phyloP scores from a whole-genome alignment of 1,140 invertebrate genomes.

The Drosophila lini region DNA sequence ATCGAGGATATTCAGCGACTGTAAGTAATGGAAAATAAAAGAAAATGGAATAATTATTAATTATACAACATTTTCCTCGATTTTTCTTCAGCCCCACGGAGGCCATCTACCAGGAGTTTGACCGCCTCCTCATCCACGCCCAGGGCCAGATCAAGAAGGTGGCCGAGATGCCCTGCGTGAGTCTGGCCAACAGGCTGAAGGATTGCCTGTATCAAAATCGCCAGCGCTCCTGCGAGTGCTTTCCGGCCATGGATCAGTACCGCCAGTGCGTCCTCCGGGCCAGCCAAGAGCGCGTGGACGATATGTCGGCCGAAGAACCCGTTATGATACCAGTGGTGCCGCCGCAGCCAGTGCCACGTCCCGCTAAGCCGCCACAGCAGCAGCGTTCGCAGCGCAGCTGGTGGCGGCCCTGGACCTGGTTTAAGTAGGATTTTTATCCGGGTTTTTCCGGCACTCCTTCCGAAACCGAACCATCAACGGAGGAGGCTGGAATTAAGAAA shows the following conservation, averaged over 20 bases:
- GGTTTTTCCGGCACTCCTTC: background rate
- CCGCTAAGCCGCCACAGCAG: background rate
- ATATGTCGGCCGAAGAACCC: slow-evolving; percentile 4
- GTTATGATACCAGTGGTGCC: slow-evolving; percentile 18
- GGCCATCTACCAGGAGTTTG: slow-evolving; percentile 52
- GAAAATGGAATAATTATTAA: too few species aligned
- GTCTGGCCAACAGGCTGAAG: slow-evolving; percentile 24
- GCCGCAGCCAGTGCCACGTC: slow-evolving; percentile 1
- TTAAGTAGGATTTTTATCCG: slow-evolving; percentile 22
- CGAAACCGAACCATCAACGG: too few species aligned
- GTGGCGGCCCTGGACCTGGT: slow-evolving; percentile 61
- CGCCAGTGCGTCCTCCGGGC: slow-evolving; percentile 39
- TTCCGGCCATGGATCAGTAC: slow-evolving; percentile 57
- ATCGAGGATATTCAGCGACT: slow-evolving; percentile 60
- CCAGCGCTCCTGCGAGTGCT: slow-evolving; percentile 45
- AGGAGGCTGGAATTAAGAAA: slow-evolving; percentile 7
- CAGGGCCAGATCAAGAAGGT: slow-evolving; percentile 22
- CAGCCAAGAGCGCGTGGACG: slow-evolving; percentile 51
- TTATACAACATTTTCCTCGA: background rate
- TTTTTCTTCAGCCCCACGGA: slow-evolving; percentile 29
- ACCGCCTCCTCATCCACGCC: slow-evolving; percentile 40
- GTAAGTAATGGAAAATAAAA: slow-evolving; percentile 33
- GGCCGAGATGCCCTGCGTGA: slow-evolving; percentile 37
- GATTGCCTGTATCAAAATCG: slow-evolving; percentile 42
- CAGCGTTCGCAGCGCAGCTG: slow-evolving; percentile 23